A percentile compares a stretch with the other conserved stretches of the same genome.
Conservation (phyloP, 2,113 vertebrate genomes). For the Pseudolaguvia tuberculata region DNA sequence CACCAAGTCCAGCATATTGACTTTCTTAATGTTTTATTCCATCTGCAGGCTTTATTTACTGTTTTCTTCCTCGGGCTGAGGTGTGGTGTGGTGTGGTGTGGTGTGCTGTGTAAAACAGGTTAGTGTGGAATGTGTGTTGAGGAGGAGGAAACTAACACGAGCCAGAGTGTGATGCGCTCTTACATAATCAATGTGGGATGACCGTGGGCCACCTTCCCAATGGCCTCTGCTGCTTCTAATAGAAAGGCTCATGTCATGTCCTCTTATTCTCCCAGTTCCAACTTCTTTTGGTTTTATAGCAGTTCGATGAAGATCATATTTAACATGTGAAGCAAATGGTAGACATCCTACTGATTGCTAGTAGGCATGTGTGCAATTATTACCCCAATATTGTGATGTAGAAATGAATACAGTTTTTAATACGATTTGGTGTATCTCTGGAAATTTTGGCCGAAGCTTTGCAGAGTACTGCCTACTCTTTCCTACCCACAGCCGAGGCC, state of each 20-base stretch:
- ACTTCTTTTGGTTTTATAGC: neutral
- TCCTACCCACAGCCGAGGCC: constrained; percentile 24
- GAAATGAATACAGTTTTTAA: constrained; percentile 1
- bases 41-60: constrained; percentile 50
- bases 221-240: constrained; percentile 40
- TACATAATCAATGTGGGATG: constrained; percentile 49
- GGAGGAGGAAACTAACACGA: constrained; percentile 51
- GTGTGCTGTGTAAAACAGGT: constrained; percentile 47
- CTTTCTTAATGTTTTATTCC: constrained; percentile 29
- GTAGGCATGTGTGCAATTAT: constrained; percentile 5
- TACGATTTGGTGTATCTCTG: neutral
- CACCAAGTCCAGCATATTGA: neutral
- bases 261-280: constrained; percentile 19
- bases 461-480: constrained; percentile 19
- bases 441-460: constrained; percentile 19
- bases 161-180: constrained; percentile 46
- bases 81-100: constrained; percentile 39
- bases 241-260: constrained; percentile 29
- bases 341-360: constrained; percentile 1
- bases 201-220: constrained; percentile 40
- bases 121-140: constrained; percentile 36
- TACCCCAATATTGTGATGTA: neutral
- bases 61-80: constrained; percentile 36
- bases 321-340: neutral
- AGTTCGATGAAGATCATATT: neutral